Conservation (phyloP, 2,888 invertebrate genomes). For the Augiades crinisus region DNA sequence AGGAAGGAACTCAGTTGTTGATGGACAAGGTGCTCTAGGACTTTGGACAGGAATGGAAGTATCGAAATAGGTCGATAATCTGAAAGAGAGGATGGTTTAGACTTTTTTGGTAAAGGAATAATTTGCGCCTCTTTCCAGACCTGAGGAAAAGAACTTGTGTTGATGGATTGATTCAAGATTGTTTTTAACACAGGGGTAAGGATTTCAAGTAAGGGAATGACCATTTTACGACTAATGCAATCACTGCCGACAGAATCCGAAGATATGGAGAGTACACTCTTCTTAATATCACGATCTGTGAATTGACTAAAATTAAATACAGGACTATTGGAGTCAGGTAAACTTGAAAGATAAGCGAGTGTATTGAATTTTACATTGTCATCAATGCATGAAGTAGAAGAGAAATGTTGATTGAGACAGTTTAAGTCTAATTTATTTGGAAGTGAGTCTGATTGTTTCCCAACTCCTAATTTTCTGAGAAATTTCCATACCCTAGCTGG, state of each 20-base stretch:
- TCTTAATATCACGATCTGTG: no score
- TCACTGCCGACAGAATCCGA: no score
- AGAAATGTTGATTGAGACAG: background rate
- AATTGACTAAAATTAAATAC: no score
- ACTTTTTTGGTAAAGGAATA: constrained; percentile 26
- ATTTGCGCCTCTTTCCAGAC: no score
- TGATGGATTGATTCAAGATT: constrained; percentile 28
- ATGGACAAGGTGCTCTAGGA: constrained; percentile 18
- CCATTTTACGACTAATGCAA: background rate
- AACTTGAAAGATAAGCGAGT: no score
- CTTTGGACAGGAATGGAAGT: constrained; percentile 23
- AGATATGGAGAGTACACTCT: no score
- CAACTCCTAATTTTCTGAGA: no score
- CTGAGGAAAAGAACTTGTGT: constrained; percentile 18
- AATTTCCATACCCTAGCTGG: background rate
- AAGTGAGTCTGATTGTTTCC: background rate
- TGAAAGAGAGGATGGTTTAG: background rate
- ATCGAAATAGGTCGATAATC: no score
- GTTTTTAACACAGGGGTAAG: constrained; percentile 23
- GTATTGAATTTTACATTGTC: background rate
- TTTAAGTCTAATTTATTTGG: background rate
- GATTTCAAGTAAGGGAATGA: constrained; percentile 22
- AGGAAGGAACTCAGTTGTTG: no score
- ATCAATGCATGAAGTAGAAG: background rate
- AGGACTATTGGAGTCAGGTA: no score